Conservation (phyloP, 2,113 vertebrate species). For the Pungitius pungitius region DNA sequence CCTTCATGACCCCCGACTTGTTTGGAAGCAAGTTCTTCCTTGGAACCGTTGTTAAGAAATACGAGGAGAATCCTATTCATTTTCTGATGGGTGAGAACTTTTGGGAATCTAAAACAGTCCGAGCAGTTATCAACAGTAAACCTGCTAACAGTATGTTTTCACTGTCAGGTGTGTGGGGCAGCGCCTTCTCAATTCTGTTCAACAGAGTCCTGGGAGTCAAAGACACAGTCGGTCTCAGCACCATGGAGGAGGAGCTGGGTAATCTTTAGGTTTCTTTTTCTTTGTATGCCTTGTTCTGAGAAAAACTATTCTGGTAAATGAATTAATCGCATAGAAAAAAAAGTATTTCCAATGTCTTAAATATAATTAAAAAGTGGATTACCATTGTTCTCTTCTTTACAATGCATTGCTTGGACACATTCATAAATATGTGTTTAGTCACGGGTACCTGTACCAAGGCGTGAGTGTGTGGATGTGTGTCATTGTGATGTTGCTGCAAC, state of each 20-base stretch:
- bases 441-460: not conserved
- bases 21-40: conserved; percentile 99
- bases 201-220: conserved; percentile 95
- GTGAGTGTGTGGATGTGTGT: not conserved
- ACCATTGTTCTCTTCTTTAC: not conserved
- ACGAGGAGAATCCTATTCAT: conserved; percentile 95
- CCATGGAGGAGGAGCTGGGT: conserved; percentile 99
- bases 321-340: not conserved
- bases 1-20: conserved; percentile 94
- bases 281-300: not conserved
- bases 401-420: not conserved
- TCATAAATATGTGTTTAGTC: not conserved
- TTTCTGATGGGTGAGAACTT: conserved; percentile 93
- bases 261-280: conserved; percentile 40
- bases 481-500: conserved; percentile 7
- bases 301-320: not conserved
- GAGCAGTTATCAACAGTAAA: not conserved
- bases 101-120: not conserved
- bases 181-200: conserved; percentile 97
- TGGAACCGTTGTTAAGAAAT: conserved; percentile 93
- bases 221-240: conserved; percentile 83
- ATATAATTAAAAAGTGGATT: not conserved
- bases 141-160: conserved; percentile 28
- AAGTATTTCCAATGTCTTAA: not conserved
- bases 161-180: conserved; percentile 93